Percentiles rank a stretch among this genome's conserved stretches.
phyloP scores from a whole-genome alignment of 92 coral and sea anemone genomes.

The Micromussa lordhowensis region DNA sequence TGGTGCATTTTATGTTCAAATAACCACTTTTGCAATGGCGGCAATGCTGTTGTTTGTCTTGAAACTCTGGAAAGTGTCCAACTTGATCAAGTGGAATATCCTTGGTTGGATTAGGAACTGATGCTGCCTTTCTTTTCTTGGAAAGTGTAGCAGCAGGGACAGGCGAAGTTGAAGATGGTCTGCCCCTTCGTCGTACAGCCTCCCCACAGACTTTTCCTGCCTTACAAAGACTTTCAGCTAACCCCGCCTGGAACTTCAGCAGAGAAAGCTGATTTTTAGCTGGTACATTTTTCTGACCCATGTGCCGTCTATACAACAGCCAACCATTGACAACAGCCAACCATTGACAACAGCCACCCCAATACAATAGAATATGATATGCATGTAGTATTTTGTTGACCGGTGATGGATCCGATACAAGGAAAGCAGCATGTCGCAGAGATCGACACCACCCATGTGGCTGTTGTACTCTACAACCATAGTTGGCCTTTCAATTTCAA shows the following conservation, averaged over 20 bases:
- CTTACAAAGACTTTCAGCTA: no score
- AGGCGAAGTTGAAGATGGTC: not conserved
- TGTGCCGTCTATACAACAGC: no score
- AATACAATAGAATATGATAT: conserved; percentile 32
- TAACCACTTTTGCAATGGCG: conserved; percentile 33
- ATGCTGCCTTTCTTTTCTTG: conserved; percentile 30
- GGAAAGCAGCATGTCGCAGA: conserved; percentile 36
- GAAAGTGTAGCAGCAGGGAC: conserved; percentile 14
- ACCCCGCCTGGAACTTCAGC: not conserved
- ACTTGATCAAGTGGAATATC: conserved; percentile 11
- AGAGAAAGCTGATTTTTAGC: not conserved
- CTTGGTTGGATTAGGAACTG: conserved; percentile 30
- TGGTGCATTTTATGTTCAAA: conserved; percentile 15
- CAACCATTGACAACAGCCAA: conserved; percentile 34
- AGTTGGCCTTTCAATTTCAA: no score
- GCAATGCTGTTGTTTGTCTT: conserved; percentile 18
- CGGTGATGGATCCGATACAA: not conserved
- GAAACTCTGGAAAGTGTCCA: conserved; percentile 40
- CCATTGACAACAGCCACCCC: conserved; percentile 37
- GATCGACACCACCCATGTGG: conserved; percentile 31
- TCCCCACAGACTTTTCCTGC: no score
- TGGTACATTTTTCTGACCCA: conserved; percentile 20
- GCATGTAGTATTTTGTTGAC: conserved; percentile 37
- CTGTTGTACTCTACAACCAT: not conserved
- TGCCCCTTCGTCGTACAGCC: not conserved